phyloP scores from a whole-genome alignment of 2,797 vertebrate genomes.

The Thalassophryne amazonica region DNA sequence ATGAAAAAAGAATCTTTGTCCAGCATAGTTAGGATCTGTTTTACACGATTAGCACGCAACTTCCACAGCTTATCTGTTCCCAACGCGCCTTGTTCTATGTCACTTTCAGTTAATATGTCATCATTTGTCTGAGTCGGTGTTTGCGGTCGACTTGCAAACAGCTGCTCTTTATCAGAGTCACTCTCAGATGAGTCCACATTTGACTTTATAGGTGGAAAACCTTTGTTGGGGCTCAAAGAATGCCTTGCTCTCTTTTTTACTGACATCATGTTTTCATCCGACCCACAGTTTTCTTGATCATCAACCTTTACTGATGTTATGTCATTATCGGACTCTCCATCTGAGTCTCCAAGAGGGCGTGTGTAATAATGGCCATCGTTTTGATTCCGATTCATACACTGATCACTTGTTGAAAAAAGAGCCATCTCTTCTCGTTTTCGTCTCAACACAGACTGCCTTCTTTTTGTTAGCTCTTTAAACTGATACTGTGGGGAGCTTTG shows the following conservation, averaged over 20 bases:
- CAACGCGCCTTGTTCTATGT: not conserved
- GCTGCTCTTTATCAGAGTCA: too few relatives aligned
- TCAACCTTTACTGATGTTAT: too few relatives aligned
- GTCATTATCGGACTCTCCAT: too few relatives aligned
- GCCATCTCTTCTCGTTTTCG: not conserved
- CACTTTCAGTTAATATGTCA: not conserved
- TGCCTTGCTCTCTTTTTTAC: too few relatives aligned
- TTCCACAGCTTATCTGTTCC: conserved; percentile 16
- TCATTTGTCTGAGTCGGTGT: not conserved
- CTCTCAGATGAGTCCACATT: too few relatives aligned
- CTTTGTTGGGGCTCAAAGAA: too few relatives aligned
- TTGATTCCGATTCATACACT: not conserved
- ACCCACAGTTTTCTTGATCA: too few relatives aligned
- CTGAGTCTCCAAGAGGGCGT: too few relatives aligned
- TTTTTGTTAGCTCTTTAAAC: not conserved
- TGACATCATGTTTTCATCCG: too few relatives aligned
- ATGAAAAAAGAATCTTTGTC: not conserved
- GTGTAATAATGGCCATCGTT: too few relatives aligned
- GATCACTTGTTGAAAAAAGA: not conserved
- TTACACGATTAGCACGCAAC: conserved; percentile 6
- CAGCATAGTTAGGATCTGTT: not conserved
- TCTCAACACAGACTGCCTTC: not conserved
- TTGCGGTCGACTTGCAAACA: too few relatives aligned
- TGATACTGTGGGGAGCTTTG: not conserved
- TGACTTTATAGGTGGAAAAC: too few relatives aligned